Evolutionary conservation across 2,888 invertebrate species (phyloP).

Genomic region (Andrena flavipes): DNA sequence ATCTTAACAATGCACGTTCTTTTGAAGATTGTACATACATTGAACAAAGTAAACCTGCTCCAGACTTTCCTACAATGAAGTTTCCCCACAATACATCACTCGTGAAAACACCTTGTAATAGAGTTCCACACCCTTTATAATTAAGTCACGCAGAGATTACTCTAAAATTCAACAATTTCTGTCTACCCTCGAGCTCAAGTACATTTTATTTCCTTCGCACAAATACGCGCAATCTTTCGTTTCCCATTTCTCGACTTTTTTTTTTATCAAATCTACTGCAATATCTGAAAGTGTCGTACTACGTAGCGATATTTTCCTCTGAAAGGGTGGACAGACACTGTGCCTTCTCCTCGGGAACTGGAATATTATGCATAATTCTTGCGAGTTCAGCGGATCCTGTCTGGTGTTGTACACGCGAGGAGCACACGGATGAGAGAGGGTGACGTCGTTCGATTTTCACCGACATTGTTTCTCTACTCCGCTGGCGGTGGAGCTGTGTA

Average conservation of each 20-base stretch:
- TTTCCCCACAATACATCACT: no score
- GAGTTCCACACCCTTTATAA: no score
- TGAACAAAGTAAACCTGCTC: no score
- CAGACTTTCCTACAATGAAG: no score
- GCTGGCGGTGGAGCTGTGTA: background rate
- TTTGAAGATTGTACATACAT: background rate
- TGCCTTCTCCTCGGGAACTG: background rate
- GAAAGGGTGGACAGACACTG: background rate
- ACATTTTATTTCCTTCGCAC: no score
- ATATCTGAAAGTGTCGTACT: background rate
- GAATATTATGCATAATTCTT: conserved; percentile 21
- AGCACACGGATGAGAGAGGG: background rate
- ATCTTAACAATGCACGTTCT: background rate
- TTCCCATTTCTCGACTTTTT: no score
- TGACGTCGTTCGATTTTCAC: conserved; percentile 32
- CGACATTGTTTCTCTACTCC: background rate
- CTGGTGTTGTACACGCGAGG: background rate
- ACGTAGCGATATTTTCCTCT: background rate
- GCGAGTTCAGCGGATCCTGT: conserved; percentile 43
- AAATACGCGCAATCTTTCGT: no score
- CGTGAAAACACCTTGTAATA: no score
- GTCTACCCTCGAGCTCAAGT: no score
- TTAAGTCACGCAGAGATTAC: no score
- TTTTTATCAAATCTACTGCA: no score
- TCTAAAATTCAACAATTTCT: no score